Evolutionary conservation across 2,888 invertebrate species (phyloP), one percentile per base, ranked within the genome.

Genomic region (Andrena trimmerana): DNA sequence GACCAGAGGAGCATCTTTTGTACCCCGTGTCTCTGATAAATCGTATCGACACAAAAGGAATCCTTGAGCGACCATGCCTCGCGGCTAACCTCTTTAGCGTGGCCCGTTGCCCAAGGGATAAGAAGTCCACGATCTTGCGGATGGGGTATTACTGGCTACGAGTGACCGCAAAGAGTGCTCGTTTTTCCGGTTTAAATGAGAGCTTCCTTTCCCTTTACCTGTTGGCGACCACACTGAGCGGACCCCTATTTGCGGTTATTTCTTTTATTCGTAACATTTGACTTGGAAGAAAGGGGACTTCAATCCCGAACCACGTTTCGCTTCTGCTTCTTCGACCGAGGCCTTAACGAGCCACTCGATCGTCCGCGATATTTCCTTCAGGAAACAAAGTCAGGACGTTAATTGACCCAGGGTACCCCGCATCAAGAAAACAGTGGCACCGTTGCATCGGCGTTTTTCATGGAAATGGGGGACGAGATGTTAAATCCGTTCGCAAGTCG

Each of bases 301-400:
- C 31, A 16, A 42, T 10, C 36, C 6, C 42, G 1, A 24, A 24
- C 31, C 52, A 10, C 31, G 54, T 24, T n/a, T 62, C n/a, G 24
- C 31, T n/a, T 31, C 31, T 20, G 29, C 71, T 65, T 16, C 70
- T 62, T 62, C 54, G 66, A 54, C 36, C 27, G n/a, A 27, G 42
- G 24, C 42, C 63, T 78, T 65, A 81, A 78, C 78, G 69, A 81
- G 78, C 71, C 59, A 50, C 60, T 81, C 63, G 57, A 72, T 52
- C 36, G 52, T 48, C 31, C 6, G 54, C n/a, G 8, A 20, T 42
- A 59, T 81, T 73, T 67, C 48, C 59, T 65, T 63, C 8, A 16
- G 48, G 36, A 2, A 5, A 48, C 13, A 60, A n/a, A 48, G 20
- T 67, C 60, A 2, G 29, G 0, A 29, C 16, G 52, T 60, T 60